These are phyloP conservation scores for Eledone cirrhosa DNA, from an alignment of 2,888 invertebrate genomes.

Conservation along the genomic window DNA sequence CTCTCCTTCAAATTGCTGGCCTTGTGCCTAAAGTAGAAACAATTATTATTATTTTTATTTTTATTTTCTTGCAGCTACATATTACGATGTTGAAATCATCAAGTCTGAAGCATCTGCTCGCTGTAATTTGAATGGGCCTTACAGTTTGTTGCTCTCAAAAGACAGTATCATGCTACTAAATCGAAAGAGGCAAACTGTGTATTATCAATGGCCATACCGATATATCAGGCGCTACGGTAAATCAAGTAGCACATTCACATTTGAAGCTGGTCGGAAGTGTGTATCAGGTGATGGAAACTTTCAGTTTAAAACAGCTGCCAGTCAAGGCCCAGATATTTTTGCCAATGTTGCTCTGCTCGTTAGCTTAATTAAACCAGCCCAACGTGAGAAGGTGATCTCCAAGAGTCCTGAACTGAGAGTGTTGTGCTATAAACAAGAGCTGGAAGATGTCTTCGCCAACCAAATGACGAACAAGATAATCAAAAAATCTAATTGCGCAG, in stretches of 20 bases:
- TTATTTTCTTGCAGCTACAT: not conserved
- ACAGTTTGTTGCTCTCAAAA: not conserved
- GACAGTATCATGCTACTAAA: not conserved
- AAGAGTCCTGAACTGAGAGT: not conserved
- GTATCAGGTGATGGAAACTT: slow-evolving; percentile 27
- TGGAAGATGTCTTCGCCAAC: no score
- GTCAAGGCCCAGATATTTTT: not conserved
- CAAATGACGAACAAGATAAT: no score
- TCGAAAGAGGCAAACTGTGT: not conserved
- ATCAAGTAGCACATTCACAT: not conserved
- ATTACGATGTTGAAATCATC: not conserved
- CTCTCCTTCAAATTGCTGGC: no score
- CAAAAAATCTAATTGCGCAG: no score
- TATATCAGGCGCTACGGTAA: slow-evolving; percentile 29
- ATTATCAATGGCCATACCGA: slow-evolving; percentile 25
- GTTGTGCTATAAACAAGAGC: no score
- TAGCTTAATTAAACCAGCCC: not conserved
- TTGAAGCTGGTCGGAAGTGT: slow-evolving; percentile 31
- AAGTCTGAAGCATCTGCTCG: not conserved
- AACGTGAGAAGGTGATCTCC: not conserved
- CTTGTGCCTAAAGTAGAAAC: no score
- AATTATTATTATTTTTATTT: no score
- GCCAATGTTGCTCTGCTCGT: not conserved
- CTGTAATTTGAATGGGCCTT: not conserved
- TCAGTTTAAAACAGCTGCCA: not conserved